Evolutionary conservation across 2,113 vertebrate genomes (phyloP), one percentile per base, ranked within the genome.

Genomic region (Sylvilagus bachmani): DNA sequence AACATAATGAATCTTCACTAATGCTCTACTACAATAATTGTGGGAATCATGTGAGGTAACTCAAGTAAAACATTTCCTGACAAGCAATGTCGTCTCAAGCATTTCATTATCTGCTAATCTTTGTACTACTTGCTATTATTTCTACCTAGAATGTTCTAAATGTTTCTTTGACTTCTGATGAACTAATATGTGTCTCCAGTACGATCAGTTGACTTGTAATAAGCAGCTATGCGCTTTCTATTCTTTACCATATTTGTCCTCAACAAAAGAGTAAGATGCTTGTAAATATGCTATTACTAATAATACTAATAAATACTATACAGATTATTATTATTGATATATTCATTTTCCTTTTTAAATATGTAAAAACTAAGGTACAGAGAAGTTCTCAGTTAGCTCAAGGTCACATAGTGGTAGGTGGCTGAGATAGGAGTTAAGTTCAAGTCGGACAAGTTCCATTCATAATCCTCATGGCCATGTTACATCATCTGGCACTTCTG

Each of bases 101-200:
- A 9, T 29, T 77, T 77, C 55, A n/a, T 49, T 22, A 38, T 38
- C 89, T 75, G 31, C 51, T 77, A 25, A 71, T 84, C 36, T 67
- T 80, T 67, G 14, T 87, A 62, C 67, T n/a, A 49, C 44, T 90
- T 90, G 61, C 62, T 81, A 71, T 44, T 81, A 71, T 74, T 81
- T 44, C 61, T 70, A 19, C 53, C 67, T 61, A 87, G 24, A 44
- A 22, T 62, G 9, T 17, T 77, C 22, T 85, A 61, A 11, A 12
- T 58, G 69, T 96, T 71, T 53, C 24, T 77, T 58, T 80, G 17
- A 67, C 14, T 33, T 69, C 11, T 55, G 62, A 71, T 51, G 49
- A 13, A 49, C 55, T 85, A 5, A 77, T 49, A 55, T 49, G 11
- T 27, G 10, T 58, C 49, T 91, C 58, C 73, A 25, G 67, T 78